These are phyloP conservation scores for Meleagris gallopavo DNA, from an alignment of 2,113 vertebrate genomes.

Conservation along the genomic window DNA sequence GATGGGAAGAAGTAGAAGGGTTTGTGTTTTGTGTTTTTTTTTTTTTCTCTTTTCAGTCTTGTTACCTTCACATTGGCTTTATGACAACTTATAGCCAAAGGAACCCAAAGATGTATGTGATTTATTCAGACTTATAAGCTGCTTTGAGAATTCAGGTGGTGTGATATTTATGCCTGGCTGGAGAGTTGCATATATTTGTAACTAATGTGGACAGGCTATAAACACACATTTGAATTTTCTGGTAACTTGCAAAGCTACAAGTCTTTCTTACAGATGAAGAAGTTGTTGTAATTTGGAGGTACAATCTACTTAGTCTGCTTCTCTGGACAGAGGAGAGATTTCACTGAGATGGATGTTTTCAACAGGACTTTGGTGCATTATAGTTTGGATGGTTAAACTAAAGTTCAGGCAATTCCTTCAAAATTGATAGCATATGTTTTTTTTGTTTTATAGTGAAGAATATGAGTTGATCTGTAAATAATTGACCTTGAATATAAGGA, in stretches of 20 bases:
- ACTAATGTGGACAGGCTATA: neutral
- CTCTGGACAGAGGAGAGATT: neutral
- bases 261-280: neutral
- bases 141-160: neutral
- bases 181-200: neutral
- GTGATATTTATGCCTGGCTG: neutral
- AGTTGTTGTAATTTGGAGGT: neutral
- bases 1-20: neutral
- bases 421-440: neutral
- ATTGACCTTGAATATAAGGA: neutral
- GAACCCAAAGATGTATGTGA: constrained; percentile 7
- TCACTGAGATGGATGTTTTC: neutral
- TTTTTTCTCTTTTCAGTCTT: neutral
- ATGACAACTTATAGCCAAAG: constrained; percentile 41
- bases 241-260: neutral
- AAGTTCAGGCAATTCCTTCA: neutral
- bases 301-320: neutral
- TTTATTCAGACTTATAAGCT: neutral
- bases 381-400: neutral
- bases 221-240: neutral
- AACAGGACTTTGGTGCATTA: neutral
- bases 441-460: neutral
- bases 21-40: neutral
- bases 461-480: neutral
- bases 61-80: constrained; percentile 39